Base-by-base conservation (phyloP, 2,888 invertebrate genomes). In the Chrysina gloriosa region DNA sequence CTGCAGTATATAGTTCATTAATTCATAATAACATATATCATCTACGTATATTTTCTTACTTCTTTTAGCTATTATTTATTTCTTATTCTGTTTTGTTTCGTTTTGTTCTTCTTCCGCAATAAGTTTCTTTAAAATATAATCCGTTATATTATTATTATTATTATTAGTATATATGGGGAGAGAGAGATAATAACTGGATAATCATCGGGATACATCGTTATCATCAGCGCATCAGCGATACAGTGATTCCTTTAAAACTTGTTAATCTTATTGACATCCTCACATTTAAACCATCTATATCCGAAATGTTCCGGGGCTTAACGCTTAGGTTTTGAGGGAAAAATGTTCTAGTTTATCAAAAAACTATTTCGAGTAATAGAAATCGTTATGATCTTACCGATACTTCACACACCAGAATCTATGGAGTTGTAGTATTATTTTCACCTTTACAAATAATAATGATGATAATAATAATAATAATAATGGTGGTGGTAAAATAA, bases 231-330 rank as follows among this genome's bases (percentile, higher is more conserved):
- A 9, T 31, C 31, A n/a, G 31, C 31, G 75, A 69, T 78, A 80
- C 77, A 78, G 76, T 76, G 74, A 71, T 72, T 72, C 71, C 31
- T 31, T 31, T 31, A 16, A 45, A 77, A 77, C 77, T 79, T 79
- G 77, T 77, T 77, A 78, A 80, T 78, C 79, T 80, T 81, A 81
- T 79, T 76, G 77, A 81, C 81, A 81, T 82, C 80, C 80, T 80
- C 80, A 81, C 79, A 76, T 77, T 75, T 81, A 80, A 50, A 80
- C 80, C 81, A 79, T 79, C 79, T 79, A 79, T 78, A 76, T 42
- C 69, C 48, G 21, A 21, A 2, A 16, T 2, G 21, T n/a, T n/a
- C n/a, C n/a, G n/a, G n/a, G n/a, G n/a, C n/a, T n/a, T n/a, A n/a
- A n/a, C n/a, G n/a, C n/a, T n/a, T n/a, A n/a, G n/a, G n/a, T n/a